These are phyloP conservation scores for Campaea margaritaria DNA, from an alignment of 2,888 invertebrate species.

Conservation along the genomic window DNA sequence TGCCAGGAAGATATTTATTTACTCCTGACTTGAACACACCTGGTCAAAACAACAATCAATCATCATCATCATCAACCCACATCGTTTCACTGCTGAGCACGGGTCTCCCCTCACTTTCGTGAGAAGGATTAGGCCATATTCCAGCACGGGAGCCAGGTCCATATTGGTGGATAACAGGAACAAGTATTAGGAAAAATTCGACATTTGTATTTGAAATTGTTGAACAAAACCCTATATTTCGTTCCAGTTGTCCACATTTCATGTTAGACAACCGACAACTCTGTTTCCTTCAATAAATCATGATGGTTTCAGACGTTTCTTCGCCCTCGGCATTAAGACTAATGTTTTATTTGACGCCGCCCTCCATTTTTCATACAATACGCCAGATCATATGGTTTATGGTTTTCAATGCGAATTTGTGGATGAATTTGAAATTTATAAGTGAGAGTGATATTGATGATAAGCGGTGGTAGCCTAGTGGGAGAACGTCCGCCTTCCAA, in stretches of 20 bases:
- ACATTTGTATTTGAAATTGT: background rate
- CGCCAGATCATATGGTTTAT: conserved; percentile 40
- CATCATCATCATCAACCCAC: too few relatives aligned
- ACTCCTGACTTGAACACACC: too few relatives aligned
- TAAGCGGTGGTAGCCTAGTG: too few relatives aligned
- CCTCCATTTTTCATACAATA: conserved; percentile 58
- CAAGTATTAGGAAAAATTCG: background rate
- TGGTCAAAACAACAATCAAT: too few relatives aligned
- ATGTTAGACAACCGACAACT: conserved; percentile 31
- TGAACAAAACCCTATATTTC: conserved; percentile 10
- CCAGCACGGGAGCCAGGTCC: too few relatives aligned
- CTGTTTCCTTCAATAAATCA: conserved; percentile 60
- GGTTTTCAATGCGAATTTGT: conserved; percentile 35
- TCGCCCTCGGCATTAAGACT: conserved; percentile 58
- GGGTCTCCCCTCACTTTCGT: too few relatives aligned
- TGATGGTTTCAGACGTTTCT: conserved; percentile 54
- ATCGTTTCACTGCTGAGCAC: too few relatives aligned
- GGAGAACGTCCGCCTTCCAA: too few relatives aligned
- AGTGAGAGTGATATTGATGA: background rate
- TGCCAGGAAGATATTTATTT: too few relatives aligned
- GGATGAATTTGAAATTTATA: conserved; percentile 13
- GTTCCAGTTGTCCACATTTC: conserved; percentile 20
- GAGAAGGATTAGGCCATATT: too few relatives aligned
- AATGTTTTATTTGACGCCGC: conserved; percentile 69
- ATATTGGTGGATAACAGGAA: background rate